A percentile compares a stretch with the other conserved stretches of the same genome.
These are phyloP conservation scores for rat (Rattus norvegicus) DNA, from an alignment of 2,113 vertebrate species.

Conservation along the genomic window DNA sequence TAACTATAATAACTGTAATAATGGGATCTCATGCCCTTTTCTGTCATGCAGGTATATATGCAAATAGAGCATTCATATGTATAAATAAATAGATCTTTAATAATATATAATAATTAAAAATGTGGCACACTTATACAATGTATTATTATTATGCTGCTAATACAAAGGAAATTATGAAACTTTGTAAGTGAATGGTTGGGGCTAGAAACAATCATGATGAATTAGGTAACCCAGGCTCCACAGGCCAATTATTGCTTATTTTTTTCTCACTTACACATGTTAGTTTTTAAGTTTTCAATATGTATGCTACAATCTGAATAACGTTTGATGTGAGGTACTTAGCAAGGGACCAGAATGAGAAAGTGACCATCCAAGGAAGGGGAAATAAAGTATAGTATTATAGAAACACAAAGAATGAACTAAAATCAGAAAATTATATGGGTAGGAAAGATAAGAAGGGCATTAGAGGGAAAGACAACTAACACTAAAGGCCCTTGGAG, in stretches of 20 bases:
- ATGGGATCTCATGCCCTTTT: no score
- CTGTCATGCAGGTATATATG: no score
- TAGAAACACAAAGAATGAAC: neutral
- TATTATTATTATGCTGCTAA: neutral
- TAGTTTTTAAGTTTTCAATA: neutral
- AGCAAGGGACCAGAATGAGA: neutral
- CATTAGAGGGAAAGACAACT: neutral
- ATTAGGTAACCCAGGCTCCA: neutral
- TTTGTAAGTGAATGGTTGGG: neutral
- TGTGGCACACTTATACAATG: neutral
- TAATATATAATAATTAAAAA: no score
- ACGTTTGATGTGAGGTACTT: neutral
- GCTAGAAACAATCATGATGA: neutral
- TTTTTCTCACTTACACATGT: neutral
- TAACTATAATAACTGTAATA: no score
- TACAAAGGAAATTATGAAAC: neutral
- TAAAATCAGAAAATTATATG: neutral
- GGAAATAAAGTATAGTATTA: neutral
- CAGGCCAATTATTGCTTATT: neutral
- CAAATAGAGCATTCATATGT: no score
- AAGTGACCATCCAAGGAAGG: neutral
- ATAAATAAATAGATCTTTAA: no score
- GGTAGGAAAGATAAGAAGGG: neutral
- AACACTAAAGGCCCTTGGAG: neutral
- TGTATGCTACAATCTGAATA: neutral